These are phyloP conservation scores for Terrapene triunguis DNA, from an alignment of 2,113 vertebrate species.

Conservation along the genomic window DNA sequence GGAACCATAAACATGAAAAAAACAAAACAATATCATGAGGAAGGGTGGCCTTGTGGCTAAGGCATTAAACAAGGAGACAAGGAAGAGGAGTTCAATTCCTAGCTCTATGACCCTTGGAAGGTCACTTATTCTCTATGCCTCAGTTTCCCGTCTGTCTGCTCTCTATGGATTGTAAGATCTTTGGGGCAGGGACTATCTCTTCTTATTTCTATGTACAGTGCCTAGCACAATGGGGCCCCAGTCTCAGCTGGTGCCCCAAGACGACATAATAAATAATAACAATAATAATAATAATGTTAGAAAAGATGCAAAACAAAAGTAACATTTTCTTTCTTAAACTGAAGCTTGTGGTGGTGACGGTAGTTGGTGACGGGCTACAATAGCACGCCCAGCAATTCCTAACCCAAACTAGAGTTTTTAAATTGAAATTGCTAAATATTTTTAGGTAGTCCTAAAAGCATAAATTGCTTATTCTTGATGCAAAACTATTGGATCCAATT, in stretches of 20 bases:
- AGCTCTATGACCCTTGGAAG: neutral
- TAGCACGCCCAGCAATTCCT: fast-evolving
- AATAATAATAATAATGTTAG: neutral
- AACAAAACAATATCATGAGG: neutral
- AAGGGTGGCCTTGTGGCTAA: neutral
- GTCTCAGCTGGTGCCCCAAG: neutral
- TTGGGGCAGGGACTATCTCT: neutral
- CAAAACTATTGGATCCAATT: neutral
- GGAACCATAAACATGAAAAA: neutral
- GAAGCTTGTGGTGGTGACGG: neutral
- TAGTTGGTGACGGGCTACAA: slow-evolving; percentile 3
- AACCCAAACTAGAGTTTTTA: neutral
- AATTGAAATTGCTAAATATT: neutral
- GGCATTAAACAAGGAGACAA: neutral
- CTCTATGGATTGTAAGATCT: neutral
- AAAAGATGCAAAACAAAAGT: neutral
- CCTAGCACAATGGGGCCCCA: neutral
- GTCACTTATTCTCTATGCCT: neutral
- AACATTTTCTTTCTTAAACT: neutral
- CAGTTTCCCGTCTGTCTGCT: neutral
- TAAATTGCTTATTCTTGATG: neutral
- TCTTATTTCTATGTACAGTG: neutral
- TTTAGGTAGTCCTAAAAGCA: neutral
- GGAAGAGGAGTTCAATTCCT: neutral
- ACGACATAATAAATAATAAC: neutral